Evolutionary conservation across 2,113 vertebrate species (phyloP).

Genomic region (Salvator merianae): DNA sequence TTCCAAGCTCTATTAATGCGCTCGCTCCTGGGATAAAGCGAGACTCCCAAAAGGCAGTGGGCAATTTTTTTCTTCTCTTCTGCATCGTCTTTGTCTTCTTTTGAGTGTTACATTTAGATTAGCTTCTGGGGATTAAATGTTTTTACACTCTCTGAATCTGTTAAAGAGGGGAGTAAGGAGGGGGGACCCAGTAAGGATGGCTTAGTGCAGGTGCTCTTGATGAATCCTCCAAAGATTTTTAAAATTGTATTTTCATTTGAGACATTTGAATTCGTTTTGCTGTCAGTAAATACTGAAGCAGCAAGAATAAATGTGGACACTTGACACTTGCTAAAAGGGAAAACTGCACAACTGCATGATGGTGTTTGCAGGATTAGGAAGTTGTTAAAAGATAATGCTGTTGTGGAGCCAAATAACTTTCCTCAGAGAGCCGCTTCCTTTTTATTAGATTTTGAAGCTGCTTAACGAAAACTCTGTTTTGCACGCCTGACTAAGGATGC

Average conservation of each 20-base stretch:
- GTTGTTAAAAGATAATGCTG: slow-evolving; percentile 65
- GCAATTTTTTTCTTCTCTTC: slow-evolving; percentile 61
- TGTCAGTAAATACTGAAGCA: slow-evolving; percentile 25
- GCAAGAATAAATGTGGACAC: background rate
- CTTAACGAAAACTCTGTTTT: slow-evolving; percentile 8
- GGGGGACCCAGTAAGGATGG: slow-evolving; percentile 65
- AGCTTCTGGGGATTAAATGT: slow-evolving; percentile 79
- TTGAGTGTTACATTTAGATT: slow-evolving; percentile 82
- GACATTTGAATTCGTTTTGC: slow-evolving; percentile 26
- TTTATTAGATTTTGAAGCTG: slow-evolving; percentile 39
- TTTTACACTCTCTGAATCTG: slow-evolving; percentile 73
- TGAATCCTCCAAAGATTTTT: slow-evolving; percentile 54
- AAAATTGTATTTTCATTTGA: slow-evolving; percentile 36
- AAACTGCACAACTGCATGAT: slow-evolving; percentile 33
- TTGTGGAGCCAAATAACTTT: slow-evolving; percentile 55
- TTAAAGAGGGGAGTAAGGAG: slow-evolving; percentile 54
- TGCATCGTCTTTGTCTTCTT: slow-evolving; percentile 74
- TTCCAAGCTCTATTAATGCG: slow-evolving; percentile 75
- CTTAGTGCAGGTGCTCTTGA: slow-evolving; percentile 62
- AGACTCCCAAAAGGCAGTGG: slow-evolving; percentile 71
- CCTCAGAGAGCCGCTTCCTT: slow-evolving; percentile 35
- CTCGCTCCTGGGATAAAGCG: slow-evolving; percentile 75
- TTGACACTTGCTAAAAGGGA: slow-evolving; percentile 32
- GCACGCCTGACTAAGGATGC: slow-evolving; percentile 6
- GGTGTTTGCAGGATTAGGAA: slow-evolving; percentile 55